Evolutionary conservation across 2,113 vertebrate species (phyloP).

Genomic region (Ia io): DNA sequence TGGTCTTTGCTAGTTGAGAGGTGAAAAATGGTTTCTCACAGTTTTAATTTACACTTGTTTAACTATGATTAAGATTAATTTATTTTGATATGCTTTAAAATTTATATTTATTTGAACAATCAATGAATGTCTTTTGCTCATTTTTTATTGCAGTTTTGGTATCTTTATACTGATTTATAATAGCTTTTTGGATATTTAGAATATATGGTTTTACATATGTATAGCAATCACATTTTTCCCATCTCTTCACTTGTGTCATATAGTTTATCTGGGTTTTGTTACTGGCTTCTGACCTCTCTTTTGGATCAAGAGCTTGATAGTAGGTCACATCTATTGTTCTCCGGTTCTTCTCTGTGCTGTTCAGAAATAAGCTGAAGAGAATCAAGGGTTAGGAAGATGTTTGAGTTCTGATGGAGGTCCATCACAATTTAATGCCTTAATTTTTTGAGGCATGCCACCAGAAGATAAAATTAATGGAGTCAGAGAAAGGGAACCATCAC

Average conservation of each 20-base stretch:
- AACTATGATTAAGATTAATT: background rate
- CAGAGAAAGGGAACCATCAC: background rate
- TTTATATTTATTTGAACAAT: background rate
- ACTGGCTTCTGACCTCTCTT: background rate
- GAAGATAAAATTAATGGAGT: background rate
- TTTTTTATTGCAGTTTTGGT: background rate
- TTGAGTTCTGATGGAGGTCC: background rate
- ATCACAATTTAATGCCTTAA: background rate
- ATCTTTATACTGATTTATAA: background rate
- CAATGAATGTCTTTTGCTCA: background rate
- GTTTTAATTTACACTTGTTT: background rate
- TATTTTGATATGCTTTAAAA: background rate
- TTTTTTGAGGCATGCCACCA: background rate
- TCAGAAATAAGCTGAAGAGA: background rate
- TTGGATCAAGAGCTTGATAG: background rate
- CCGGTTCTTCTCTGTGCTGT: background rate
- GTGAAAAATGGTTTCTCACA: background rate
- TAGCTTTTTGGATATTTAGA: background rate
- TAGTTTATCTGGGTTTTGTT: background rate
- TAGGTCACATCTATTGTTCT: background rate
- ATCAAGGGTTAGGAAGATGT: background rate
- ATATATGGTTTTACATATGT: background rate
- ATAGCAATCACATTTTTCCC: background rate
- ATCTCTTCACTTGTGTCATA: background rate
- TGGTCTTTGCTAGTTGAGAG: background rate